Evolutionary conservation across 2,888 invertebrate species (phyloP).

Genomic region (Drosophila pullipes): DNA sequence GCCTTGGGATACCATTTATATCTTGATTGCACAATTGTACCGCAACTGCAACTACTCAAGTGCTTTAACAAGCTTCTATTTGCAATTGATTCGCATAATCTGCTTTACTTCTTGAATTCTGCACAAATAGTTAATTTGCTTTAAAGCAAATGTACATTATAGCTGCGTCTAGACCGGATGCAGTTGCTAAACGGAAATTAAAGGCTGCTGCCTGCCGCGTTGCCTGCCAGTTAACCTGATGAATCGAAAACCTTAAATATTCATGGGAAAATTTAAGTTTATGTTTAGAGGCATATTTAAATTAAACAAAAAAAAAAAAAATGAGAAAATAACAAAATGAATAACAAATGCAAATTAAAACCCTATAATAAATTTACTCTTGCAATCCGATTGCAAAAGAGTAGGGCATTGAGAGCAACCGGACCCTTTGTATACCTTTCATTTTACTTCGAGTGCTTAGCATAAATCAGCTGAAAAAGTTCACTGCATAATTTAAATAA

Average conservation of each 20-base stretch:
- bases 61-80: neutral
- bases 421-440: conserved; percentile 14
- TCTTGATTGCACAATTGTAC: conserved; percentile 49
- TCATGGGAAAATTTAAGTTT: neutral
- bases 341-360: neutral
- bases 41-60: conserved; percentile 32
- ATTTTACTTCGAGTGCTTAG: conserved; percentile 45
- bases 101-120: conserved; percentile 12
- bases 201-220: conserved; percentile 21
- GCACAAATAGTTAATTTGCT: conserved; percentile 16
- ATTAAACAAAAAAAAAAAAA: neutral
- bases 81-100: conserved; percentile 1
- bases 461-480: conserved; percentile 54
- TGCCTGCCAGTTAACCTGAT: neutral
- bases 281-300: neutral
- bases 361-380: neutral
- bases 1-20: conserved; percentile 38
- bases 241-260: neutral
- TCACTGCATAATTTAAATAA: conserved; percentile 53
- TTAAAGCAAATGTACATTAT: conserved; percentile 26
- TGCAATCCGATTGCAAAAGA: neutral
- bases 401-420: neutral
- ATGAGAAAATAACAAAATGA: neutral
- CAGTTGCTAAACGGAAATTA: conserved; percentile 48
- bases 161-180: conserved; percentile 52